phyloP scores from a whole-genome alignment of 2,888 invertebrate genomes.

The Zelleria hepariella region DNA sequence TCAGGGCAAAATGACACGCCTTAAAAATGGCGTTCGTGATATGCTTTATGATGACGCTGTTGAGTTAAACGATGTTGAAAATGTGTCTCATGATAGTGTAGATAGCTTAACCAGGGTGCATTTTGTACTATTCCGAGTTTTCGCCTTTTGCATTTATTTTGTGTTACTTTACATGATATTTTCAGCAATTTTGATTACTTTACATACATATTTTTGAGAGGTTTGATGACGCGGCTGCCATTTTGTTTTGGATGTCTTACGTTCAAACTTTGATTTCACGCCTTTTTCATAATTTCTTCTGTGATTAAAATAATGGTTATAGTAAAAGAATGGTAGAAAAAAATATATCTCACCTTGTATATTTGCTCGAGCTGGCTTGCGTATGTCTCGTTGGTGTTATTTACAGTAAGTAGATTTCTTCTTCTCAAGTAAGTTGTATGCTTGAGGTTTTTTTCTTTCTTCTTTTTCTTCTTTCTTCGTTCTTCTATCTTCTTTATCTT shows the following conservation, averaged over 20 bases:
- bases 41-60: background rate
- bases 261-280: background rate
- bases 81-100: background rate
- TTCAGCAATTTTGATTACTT: background rate
- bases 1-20: background rate
- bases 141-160: background rate
- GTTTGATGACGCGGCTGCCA: background rate
- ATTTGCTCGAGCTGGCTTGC: background rate
- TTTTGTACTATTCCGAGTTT: too few species aligned
- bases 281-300: background rate
- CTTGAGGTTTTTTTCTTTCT: background rate
- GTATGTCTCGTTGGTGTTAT: background rate
- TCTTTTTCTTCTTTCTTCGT: conserved; percentile 13
- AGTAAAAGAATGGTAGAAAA: background rate
- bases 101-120: background rate
- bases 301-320: background rate
- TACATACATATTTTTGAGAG: background rate
- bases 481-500: conserved; percentile 16
- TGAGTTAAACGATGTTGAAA: background rate
- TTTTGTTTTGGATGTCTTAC: background rate
- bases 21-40: background rate
- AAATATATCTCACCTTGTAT: background rate
- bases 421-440: background rate
- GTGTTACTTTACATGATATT: background rate
- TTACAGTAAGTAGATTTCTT: background rate